Conservation (phyloP, 1,140 invertebrate genomes). For the Leptopilina clavipes region DNA sequence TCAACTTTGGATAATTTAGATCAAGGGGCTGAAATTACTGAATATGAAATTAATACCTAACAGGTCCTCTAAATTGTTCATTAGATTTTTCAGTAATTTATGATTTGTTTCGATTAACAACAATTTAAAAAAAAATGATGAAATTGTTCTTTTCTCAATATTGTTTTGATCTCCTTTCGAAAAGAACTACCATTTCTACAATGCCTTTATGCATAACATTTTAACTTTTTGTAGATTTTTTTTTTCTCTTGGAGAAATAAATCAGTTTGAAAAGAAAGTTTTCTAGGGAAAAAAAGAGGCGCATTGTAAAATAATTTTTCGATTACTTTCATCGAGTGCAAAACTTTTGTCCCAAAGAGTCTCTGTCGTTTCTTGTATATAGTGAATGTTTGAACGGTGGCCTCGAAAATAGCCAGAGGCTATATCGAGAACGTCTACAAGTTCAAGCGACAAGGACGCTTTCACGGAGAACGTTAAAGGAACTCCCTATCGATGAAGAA, state of each 20-base stretch:
- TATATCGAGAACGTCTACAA: constrained; percentile 50
- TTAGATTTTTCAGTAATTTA: too few species aligned
- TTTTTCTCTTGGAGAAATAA: background rate
- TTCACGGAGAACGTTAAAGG: constrained; percentile 55
- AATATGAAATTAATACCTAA: too few species aligned
- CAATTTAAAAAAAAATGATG: too few species aligned
- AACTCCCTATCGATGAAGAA: background rate
- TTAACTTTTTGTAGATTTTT: too few species aligned
- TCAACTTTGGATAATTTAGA: too few species aligned
- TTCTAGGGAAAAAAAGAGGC: background rate
- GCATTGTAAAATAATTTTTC: background rate
- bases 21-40: too few species aligned
- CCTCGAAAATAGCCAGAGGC: constrained; percentile 37
- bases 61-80: too few species aligned
- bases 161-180: too few species aligned
- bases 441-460: constrained; percentile 70
- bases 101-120: too few species aligned
- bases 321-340: constrained; percentile 22
- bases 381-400: constrained; percentile 20
- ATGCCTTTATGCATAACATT: too few species aligned
- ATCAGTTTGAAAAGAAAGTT: background rate
- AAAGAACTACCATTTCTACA: too few species aligned
- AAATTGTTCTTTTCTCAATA: too few species aligned
- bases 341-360: constrained; percentile 8
- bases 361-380: background rate